Base-by-base conservation (phyloP, 2,113 vertebrate species). In the Phocoena sinus region DNA sequence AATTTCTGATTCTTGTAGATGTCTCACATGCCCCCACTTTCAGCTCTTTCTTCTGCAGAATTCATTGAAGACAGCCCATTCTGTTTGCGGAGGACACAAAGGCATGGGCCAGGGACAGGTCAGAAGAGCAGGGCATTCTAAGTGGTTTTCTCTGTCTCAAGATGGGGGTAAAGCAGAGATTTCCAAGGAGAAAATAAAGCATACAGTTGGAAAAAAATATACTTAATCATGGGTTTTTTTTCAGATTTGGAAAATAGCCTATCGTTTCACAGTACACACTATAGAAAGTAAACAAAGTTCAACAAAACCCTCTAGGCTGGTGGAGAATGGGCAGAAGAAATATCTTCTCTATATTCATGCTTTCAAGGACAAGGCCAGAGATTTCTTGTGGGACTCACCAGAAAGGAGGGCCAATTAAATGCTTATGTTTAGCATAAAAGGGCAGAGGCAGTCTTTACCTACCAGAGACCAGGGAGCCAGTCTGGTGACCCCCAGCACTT, bases 11-110 rank as follows among this genome's bases (percentile, higher is more conserved):
- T 92, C 74, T 85, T 56, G 14, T 10, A 5, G 50, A 71, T 60
- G 53, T 28, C 18, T 81, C 77, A 65, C 12, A 38, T 6, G 50
- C 56, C 14, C n/a, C 67, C 18, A 80, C 41, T 76, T 93, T 89
- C 50, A 70, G 76, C 88, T 90, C 68, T 58, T 82, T 96, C 76
- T 97, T 80, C 26, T 50, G 17, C 33, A 83, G 47, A 95, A 89
- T 68, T 93, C 76, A 94, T 65, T 86, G 13, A 68, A 77, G 33
- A 50, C 25, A 73, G 36, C 44, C 47, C 20, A 4, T 73, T 89
- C 67, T 38, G 23, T 79, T 92, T 47, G 14, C 1, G 1, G 73
- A 26, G 9, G 23, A 50, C 93, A 82, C 47, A 82, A 62, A 89
- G 38, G 23, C 6, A 0, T 18, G 56, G 41, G 53, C 53, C 53